Evolutionary conservation across 2,797 vertebrate genomes (phyloP).

Genomic region (Pitangus sulphuratus): DNA sequence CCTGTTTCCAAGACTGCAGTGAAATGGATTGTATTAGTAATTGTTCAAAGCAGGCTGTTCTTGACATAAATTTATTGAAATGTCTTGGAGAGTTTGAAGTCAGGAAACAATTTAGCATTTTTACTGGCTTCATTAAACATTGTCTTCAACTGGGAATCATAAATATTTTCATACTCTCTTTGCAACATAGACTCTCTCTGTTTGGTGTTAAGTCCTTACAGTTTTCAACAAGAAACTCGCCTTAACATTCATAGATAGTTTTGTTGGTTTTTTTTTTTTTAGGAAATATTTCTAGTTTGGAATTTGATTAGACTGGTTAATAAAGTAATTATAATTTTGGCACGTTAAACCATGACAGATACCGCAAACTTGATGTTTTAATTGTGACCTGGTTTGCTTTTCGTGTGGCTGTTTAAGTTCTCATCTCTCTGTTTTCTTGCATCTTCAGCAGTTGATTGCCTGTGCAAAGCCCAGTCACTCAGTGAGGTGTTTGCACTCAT

Average conservation of each 20-base stretch:
- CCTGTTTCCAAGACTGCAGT: neutral
- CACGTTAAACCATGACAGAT: neutral
- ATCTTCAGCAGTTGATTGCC: neutral
- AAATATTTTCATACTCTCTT: neutral
- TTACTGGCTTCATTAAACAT: neutral
- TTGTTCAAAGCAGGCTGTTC: neutral
- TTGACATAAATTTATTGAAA: neutral
- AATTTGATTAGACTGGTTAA: neutral
- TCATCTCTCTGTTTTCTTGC: neutral
- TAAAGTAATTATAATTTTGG: neutral
- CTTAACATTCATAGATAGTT: neutral
- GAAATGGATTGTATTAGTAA: neutral
- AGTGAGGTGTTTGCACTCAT: neutral
- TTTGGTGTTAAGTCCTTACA: neutral
- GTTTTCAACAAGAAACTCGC: neutral
- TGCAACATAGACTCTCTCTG: neutral
- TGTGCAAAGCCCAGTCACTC: neutral
- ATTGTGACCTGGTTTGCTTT: fast-evolving
- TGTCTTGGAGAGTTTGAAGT: neutral
- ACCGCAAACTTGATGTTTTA: neutral
- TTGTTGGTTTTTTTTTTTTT: neutral
- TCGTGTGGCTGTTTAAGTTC: neutral
- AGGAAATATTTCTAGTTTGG: neutral
- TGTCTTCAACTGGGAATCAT: neutral
- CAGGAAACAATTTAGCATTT: neutral